phyloP scores from a whole-genome alignment of 2,113 vertebrate species.

The Parus major region DNA sequence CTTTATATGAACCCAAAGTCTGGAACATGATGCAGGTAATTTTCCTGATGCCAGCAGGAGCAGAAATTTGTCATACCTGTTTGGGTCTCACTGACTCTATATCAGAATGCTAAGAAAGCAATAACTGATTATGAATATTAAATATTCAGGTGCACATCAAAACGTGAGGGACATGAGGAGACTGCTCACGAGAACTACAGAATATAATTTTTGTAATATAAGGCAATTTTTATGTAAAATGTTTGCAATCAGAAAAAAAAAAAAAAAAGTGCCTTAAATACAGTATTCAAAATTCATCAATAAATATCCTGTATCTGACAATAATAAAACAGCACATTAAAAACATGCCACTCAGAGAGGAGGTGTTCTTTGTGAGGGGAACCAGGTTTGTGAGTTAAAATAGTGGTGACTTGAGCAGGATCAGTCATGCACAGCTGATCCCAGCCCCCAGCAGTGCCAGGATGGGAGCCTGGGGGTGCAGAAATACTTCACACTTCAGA shows the following conservation, averaged over 20 bases:
- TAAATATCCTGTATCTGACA: constrained; percentile 68
- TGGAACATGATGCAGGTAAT: not conserved
- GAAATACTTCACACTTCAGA: not conserved
- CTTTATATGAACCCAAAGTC: not conserved
- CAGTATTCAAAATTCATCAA: constrained; percentile 72
- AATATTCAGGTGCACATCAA: constrained; percentile 12
- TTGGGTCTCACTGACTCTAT: not conserved
- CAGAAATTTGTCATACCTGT: not conserved
- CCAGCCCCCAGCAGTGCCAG: constrained; percentile 11
- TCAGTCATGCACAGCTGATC: not conserved
- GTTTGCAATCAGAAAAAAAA: constrained; percentile 50
- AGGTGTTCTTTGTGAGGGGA: constrained; percentile 58
- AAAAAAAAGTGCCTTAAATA: constrained; percentile 67
- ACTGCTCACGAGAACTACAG: constrained; percentile 25
- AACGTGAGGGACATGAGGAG: constrained; percentile 60
- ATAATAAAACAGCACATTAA: constrained; percentile 75
- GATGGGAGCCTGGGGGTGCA: not conserved
- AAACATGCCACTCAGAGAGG: constrained; percentile 57
- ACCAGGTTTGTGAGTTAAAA: constrained; percentile 50
- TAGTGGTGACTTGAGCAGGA: constrained; percentile 29
- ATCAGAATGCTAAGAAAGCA: not conserved
- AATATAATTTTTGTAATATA: constrained; percentile 55
- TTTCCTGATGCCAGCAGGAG: not conserved
- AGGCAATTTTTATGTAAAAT: constrained; percentile 79
- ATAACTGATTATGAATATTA: not conserved